Percentiles rank a stretch among this genome's conserved stretches.
Evolutionary conservation across 2,797 vertebrate genomes (phyloP).

Genomic region (Paratrypauchen microcephalus): DNA sequence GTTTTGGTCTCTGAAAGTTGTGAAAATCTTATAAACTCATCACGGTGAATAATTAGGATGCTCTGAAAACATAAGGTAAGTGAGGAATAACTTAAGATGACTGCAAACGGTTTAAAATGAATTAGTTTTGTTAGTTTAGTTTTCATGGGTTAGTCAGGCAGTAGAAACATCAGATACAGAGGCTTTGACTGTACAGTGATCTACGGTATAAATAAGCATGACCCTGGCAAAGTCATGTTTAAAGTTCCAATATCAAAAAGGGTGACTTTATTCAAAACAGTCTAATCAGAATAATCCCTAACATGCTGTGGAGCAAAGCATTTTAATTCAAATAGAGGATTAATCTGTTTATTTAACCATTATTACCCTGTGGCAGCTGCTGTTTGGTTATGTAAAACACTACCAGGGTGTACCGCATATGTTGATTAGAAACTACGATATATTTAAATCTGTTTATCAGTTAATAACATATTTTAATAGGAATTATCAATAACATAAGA

Average conservation of each 20-base stretch:
- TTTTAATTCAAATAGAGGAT: constrained; percentile 1
- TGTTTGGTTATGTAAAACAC: constrained; percentile 9
- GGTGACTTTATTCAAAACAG: constrained; percentile 1
- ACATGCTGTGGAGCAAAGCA: not conserved
- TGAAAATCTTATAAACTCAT: no score
- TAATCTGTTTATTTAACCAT: constrained; percentile 5
- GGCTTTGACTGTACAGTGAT: not conserved
- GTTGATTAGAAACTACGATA: not conserved
- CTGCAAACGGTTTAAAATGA: not conserved
- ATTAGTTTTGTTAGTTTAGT: no score
- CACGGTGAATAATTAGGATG: no score
- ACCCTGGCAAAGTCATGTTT: not conserved
- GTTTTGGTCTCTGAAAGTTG: no score
- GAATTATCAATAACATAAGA: not conserved
- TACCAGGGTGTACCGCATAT: not conserved
- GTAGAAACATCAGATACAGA: no score
- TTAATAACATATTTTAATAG: not conserved
- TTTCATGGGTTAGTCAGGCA: no score
- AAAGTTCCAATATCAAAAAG: constrained; percentile 3
- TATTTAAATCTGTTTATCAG: constrained; percentile 10
- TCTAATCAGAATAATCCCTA: constrained; percentile 5
- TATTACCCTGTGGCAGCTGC: constrained; percentile 7
- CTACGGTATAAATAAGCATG: not conserved
- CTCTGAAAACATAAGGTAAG: no score
- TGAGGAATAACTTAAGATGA: no score